These are phyloP conservation scores for Heteropelma amictum DNA, from an alignment of 2,888 invertebrate species.

Conservation along the genomic window DNA sequence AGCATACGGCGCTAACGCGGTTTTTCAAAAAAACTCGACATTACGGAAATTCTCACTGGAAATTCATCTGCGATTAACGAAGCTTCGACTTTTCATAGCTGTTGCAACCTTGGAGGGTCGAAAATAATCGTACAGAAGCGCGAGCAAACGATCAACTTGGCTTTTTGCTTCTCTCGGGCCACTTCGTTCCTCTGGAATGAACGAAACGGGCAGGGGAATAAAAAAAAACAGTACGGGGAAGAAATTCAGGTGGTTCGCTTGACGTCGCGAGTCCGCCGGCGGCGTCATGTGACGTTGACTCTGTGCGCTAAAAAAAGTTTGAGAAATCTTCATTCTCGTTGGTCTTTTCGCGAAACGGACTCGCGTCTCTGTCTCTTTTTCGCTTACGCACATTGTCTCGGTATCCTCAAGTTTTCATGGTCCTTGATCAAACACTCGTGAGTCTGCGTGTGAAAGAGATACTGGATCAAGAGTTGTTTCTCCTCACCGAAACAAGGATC, in stretches of 20 bases:
- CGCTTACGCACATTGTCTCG: slow-evolving; percentile 83
- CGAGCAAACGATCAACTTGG: slow-evolving; percentile 57
- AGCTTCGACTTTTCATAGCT: no score
- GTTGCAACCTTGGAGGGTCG: slow-evolving; percentile 44
- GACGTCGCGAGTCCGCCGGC: slow-evolving; percentile 42
- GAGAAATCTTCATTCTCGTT: neutral
- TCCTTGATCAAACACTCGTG: slow-evolving; percentile 90
- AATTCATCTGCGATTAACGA: no score
- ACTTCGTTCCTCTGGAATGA: slow-evolving; percentile 50
- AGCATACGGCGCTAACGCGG: no score
- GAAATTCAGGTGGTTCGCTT: slow-evolving; percentile 48
- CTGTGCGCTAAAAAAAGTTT: slow-evolving; percentile 75
- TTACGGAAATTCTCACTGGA: no score
- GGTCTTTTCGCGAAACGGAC: no score
- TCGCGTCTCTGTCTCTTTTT: no score
- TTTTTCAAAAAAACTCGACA: no score
- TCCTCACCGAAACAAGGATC: slow-evolving; percentile 97
- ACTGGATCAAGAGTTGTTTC: slow-evolving; percentile 91
- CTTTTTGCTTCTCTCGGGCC: slow-evolving; percentile 6
- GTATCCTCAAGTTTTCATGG: slow-evolving; percentile 88
- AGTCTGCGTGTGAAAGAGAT: slow-evolving; percentile 89
- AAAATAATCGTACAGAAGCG: slow-evolving; percentile 56
- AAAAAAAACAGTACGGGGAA: slow-evolving; percentile 42
- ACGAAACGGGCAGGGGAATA: slow-evolving; percentile 41
- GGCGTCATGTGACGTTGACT: slow-evolving; percentile 77